Evolutionary conservation across 2,113 vertebrate species (phyloP).

Genomic region (Montifringilla adamsi): DNA sequence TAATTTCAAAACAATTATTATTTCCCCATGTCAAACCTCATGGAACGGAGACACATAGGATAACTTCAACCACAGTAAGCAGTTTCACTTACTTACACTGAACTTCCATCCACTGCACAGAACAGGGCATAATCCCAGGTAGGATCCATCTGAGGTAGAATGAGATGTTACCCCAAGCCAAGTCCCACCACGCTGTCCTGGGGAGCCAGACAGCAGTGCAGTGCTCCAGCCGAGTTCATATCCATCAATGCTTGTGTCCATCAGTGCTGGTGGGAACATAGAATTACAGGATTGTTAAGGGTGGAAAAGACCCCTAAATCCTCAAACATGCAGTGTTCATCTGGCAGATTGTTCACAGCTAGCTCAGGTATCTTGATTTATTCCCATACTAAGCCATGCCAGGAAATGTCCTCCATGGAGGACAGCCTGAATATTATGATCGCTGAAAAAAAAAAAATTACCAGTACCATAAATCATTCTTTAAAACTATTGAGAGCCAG

Average conservation of each 20-base stretch:
- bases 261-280: neutral
- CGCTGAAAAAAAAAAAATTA: neutral
- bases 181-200: fast-evolving
- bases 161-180: neutral
- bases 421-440: neutral
- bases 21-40: neutral
- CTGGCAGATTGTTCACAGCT: neutral
- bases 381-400: fast-evolving
- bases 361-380: neutral
- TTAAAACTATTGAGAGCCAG: neutral
- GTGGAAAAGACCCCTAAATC: neutral
- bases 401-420: neutral
- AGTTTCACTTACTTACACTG: neutral
- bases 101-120: neutral
- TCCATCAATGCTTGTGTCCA: neutral
- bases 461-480: neutral
- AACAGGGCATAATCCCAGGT: neutral
- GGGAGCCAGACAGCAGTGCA: neutral
- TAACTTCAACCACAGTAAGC: neutral
- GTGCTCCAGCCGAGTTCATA: neutral
- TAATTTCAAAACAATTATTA: neutral
- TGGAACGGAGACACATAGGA: neutral
- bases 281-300: neutral
- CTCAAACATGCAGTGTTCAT: neutral
- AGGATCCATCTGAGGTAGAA: neutral